These are phyloP conservation scores for Cydia fagiglandana DNA, from an alignment of 1,140 invertebrate genomes.

Conservation along the genomic window DNA sequence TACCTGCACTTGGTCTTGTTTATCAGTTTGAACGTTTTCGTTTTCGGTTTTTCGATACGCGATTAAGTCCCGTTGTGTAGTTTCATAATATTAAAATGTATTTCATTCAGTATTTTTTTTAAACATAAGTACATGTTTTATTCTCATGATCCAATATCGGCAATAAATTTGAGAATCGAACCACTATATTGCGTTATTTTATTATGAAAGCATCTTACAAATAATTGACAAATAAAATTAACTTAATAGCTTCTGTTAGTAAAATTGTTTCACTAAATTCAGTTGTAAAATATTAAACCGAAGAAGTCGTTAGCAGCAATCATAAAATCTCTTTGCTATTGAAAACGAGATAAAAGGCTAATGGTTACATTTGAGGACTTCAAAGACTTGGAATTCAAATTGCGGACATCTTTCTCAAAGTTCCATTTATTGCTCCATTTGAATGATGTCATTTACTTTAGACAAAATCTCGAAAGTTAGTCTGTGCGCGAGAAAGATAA, in stretches of 20 bases:
- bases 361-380: conserved; percentile 9
- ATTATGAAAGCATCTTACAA: background rate
- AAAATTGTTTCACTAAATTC: background rate
- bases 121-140: too few relatives aligned
- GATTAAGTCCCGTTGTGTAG: too few relatives aligned
- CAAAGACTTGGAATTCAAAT: conserved; percentile 25
- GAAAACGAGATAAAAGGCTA: conserved; percentile 27
- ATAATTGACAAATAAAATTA: background rate
- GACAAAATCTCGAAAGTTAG: background rate
- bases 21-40: too few relatives aligned
- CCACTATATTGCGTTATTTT: background rate
- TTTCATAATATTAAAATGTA: too few relatives aligned
- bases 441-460: conserved; percentile 2
- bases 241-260: background rate
- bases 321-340: conserved; percentile 22
- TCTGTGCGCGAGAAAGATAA: background rate
- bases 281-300: background rate
- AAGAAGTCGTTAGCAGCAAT: conserved; percentile 14
- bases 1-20: too few relatives aligned
- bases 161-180: background rate
- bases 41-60: too few relatives aligned
- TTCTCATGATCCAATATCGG: background rate
- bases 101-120: too few relatives aligned
- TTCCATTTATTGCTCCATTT: conserved; percentile 28
- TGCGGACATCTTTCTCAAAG: conserved; percentile 16